These are phyloP conservation scores for Saccostrea cuccullata DNA, from an alignment of 1,140 invertebrate species.

Conservation along the genomic window DNA sequence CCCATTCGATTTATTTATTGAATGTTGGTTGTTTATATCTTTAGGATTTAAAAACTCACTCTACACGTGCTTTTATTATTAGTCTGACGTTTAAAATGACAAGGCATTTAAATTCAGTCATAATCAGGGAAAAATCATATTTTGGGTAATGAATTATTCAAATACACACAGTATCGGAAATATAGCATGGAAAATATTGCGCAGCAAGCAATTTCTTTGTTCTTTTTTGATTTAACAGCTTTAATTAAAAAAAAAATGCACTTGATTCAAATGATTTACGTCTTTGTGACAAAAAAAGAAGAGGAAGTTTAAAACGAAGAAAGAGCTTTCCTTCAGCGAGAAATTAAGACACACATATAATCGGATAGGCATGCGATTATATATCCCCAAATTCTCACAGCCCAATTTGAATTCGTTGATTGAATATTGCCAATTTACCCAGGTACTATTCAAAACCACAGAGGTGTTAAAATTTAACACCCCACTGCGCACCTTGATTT, in stretches of 20 bases:
- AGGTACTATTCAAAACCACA: constrained; percentile 13
- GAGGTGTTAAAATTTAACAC: constrained; percentile 36
- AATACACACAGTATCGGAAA: neutral
- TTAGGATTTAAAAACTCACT: constrained; percentile 33
- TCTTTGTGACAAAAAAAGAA: neutral
- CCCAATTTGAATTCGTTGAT: constrained; percentile 29
- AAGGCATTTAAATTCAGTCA: constrained; percentile 14
- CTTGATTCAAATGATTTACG: no score
- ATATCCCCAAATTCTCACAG: constrained; percentile 27
- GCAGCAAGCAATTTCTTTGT: no score
- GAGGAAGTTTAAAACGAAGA: neutral
- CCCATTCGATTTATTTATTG: constrained; percentile 32
- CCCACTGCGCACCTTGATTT: constrained; percentile 19
- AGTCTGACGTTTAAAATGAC: constrained; percentile 20
- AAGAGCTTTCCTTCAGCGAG: neutral
- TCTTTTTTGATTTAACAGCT: no score
- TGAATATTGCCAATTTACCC: constrained; percentile 29
- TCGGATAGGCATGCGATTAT: neutral
- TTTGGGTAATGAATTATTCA: neutral
- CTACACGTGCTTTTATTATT: constrained; percentile 34
- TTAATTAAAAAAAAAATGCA: no score
- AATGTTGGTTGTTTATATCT: constrained; percentile 31
- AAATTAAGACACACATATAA: neutral
- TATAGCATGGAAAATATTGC: no score
- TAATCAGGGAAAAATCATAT: constrained; percentile 22